Base-by-base conservation (phyloP, 2,113 vertebrate genomes). In the Eubucco bourcierii region DNA sequence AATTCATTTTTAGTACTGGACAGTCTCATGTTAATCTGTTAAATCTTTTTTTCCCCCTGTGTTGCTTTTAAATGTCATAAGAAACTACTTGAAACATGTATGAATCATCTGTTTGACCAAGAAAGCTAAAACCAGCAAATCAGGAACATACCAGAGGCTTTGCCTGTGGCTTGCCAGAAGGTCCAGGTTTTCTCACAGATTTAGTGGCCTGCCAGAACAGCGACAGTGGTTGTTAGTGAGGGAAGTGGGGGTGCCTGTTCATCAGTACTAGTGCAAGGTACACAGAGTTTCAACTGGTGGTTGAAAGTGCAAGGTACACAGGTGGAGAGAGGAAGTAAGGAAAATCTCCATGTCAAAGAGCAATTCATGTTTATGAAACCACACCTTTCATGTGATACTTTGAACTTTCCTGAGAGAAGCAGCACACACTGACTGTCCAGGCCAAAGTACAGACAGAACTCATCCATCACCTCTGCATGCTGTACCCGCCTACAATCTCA, bases 141-240 rank as follows among this genome's bases (percentile, higher is more conserved):
- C 61, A 24, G 44, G 19, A n/a, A 55, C 23, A 8, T 0, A 15
- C 50, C 19, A 6, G 34, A 89, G n/a, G 63, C 21, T 68, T 56
- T 85, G 53, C 52, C 74, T 52, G 23, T 2, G 27, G 28, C 46
- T 41, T 24, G 53, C 71, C 61, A 87, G 4, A 18, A 72, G 34
- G 3, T 27, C 17, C 61, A 10, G 9, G 25, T 68, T 44, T 31
- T 7, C 29, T n/a, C 37, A 67, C 39, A 17, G 46, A 7, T 17
- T 58, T 6, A 12, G 21, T 23, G 34, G 34, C 47, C 8, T 31
- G 55, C 60, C n/a, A 59, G 25, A 33, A 15, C 0, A 55, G 27
- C 0, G 5, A 13, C 1, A 10, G 5, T 5, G 12, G 33, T 0
- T 44, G 31, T 0, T 31, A 23, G 1, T 7, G 44, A 19, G 56